These are phyloP conservation scores for Boleophthalmus pectinirostris DNA, from an alignment of 2,113 vertebrate species.

Conservation along the genomic window DNA sequence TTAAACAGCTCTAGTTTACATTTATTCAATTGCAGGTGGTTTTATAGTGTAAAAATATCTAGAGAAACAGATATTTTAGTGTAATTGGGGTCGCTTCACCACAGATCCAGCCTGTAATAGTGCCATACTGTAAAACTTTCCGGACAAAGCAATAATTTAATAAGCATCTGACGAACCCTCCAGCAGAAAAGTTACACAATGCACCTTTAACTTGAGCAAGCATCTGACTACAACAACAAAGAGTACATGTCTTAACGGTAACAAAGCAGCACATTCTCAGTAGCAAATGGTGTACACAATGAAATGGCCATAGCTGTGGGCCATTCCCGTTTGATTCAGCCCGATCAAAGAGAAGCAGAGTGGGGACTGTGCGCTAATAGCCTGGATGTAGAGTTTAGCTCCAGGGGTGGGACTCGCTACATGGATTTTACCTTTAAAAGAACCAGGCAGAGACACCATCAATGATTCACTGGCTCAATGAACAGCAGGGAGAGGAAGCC, in stretches of 20 bases:
- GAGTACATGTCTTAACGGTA: background rate
- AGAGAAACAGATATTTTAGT: too few relatives aligned
- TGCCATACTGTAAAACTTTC: too few relatives aligned
- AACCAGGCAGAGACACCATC: background rate
- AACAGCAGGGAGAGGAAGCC: background rate
- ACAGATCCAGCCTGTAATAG: too few relatives aligned
- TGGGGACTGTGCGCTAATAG: background rate
- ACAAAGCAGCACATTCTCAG: background rate
- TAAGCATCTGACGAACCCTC: too few relatives aligned
- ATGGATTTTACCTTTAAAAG: constrained; percentile 10
- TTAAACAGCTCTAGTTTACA: too few relatives aligned
- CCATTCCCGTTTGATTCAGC: constrained; percentile 10
- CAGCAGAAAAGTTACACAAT: too few relatives aligned
- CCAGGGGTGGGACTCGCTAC: background rate
- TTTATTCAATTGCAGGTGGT: too few relatives aligned
- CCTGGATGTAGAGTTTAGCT: constrained; percentile 6
- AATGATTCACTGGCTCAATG: background rate
- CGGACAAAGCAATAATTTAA: too few relatives aligned
- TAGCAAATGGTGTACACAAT: background rate
- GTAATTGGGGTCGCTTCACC: too few relatives aligned
- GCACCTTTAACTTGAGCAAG: background rate
- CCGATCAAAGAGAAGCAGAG: background rate
- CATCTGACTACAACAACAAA: background rate
- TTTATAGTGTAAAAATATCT: too few relatives aligned
- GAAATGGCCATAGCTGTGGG: background rate